Evolutionary conservation across 30 jellyfish, hydroid and myxozoan species (phyloP), one percentile per base, ranked within the genome.

Genomic region (Aurelia aurita): DNA sequence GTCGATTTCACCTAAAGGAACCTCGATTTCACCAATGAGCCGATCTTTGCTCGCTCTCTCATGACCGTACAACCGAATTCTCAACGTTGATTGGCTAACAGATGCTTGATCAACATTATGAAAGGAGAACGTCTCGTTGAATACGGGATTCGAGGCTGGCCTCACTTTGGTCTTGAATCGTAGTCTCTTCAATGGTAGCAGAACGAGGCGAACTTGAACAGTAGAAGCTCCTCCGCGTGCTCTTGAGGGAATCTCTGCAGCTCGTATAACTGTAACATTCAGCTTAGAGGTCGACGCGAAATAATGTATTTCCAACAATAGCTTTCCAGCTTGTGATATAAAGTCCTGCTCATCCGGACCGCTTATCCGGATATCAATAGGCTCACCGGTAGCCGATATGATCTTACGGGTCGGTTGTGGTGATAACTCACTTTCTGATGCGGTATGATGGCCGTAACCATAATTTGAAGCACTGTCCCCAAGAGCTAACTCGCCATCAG

Each of bases 221-320:
- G 98, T 91, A 15, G 98, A 91, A 4, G 98, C 94, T 14, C 98
- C 98, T 20, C 98, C 98, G 0, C 98, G 91, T 23, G 98, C 98
- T 80, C 89, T 91, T 15, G 98, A 91, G 1, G 98, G 98, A 27
- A 91, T 81, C 31, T 91, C 98, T 12, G 96, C 96, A 3, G 98
- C 98, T 45, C 94, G 82, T 3, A 91, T 65, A 60, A 91, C 89
- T 14, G 94, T 74, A 39, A 91, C 95, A 57, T 77, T 64, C 4
- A 91, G 88, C 64, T 91, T 87, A n/a, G 91, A 84, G 0, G 98
- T 74, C 13, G 93, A 45, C 14, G 95, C 84, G 58, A 93, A 79
- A 64, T 91, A 91, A 47, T 91, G 94, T 60, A 85, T 67, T 51
- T 91, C 98, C 32, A 91, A 68, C 68, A 85, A 71, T 25, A 91